Base-by-base conservation (phyloP, 92 coral and sea anemone species). In the Zoanthus sansibaricus region DNA sequence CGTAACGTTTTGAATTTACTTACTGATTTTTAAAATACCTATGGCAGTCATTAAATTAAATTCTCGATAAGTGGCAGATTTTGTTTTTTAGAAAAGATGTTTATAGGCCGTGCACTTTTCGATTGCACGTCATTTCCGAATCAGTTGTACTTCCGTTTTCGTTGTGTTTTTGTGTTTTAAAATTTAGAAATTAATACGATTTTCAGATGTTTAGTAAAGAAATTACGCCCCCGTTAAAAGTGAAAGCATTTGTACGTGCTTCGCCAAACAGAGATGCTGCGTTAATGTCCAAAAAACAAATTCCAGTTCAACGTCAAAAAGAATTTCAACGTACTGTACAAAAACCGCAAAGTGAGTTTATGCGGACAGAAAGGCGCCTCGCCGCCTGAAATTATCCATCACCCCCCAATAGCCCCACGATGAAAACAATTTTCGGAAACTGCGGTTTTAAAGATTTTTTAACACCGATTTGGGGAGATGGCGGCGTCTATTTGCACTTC, bases 341-440 rank as follows among this genome's bases (percentile, higher is more conserved):
- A 54, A 18, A 80, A 80, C 85, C 85, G 73, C 85, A 80, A 80
- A 64, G 44, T 80, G 62, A 66, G 59, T 83, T 52, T 12, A 61
- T 77, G 78, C 68, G 79, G 94, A 87, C 94, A 90, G 70, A 74
- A 51, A 9, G 94, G 94, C 94, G 94, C 94, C 94, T 56, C 5
- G 42, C 83, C 17, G 71, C 78, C 86, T 45, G 73, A 52, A 88
- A 42, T 84, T 88, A 89, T 91, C 91, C 84, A 91, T 91, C 92
- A 91, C 75, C 85, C 85, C 73, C 44, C 46, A 61, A 80, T 18
- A 80, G 61, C 32, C 49, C 15, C 75, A 64, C 58, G 85, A 25
- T 66, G 75, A 80, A 80, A 80, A 80, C 85, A 80, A 80, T 80
- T 80, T 80, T 80, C 85, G 85, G 85, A 80, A 80, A 67, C 49